phyloP scores from a whole-genome alignment of 2,888 invertebrate genomes.

The Eupithecia abbreviata region DNA sequence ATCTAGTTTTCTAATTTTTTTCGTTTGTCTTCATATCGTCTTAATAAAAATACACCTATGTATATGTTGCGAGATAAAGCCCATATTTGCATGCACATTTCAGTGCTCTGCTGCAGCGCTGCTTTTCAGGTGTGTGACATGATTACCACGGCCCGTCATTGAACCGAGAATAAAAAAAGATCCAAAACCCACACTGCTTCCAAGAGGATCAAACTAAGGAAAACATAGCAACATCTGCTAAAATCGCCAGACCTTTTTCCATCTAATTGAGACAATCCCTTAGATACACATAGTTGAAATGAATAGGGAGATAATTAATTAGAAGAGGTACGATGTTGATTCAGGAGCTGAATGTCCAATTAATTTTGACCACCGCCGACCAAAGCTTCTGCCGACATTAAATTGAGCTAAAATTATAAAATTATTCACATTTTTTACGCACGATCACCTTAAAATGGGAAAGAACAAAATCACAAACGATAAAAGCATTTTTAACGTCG shows the following conservation, averaged over 20 bases:
- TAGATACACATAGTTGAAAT: not conserved
- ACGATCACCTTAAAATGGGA: not conserved
- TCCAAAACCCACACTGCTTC: no score
- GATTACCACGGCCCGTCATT: no score
- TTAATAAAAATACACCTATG: no score
- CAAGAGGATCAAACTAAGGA: not conserved
- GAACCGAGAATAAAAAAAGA: no score
- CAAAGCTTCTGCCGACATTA: not conserved
- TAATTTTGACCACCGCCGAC: not conserved
- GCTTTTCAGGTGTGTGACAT: no score
- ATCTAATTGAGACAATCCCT: not conserved
- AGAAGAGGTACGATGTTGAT: not conserved
- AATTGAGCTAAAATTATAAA: not conserved
- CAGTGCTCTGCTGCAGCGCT: no score
- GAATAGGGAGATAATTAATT: conserved; percentile 1
- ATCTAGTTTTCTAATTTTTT: not conserved
- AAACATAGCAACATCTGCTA: not conserved
- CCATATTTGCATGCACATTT: no score
- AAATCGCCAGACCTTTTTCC: not conserved
- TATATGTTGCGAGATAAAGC: no score
- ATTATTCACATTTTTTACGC: no score
- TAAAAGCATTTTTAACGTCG: not conserved
- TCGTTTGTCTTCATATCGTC: no score
- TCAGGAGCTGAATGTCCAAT: conserved; percentile 5
- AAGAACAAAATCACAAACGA: conserved; percentile 7